These are phyloP conservation scores for Monochamus saltuarius DNA, from an alignment of 1,140 invertebrate genomes.

Conservation along the genomic window DNA sequence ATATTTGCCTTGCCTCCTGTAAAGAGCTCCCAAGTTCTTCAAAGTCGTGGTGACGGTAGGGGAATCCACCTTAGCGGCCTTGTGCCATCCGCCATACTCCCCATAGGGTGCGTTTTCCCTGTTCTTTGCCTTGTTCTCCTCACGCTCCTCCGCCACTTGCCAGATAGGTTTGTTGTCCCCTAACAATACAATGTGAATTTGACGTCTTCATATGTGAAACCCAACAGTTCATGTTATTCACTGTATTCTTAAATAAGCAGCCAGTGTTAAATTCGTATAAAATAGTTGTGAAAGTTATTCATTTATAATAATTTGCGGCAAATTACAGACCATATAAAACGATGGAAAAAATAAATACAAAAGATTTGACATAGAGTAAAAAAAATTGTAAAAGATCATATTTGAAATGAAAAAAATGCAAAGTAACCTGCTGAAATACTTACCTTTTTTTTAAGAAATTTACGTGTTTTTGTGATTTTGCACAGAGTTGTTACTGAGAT, in stretches of 20 bases:
- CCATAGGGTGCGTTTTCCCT: slow-evolving; percentile 89
- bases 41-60: slow-evolving; percentile 96
- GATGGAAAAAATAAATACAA: slow-evolving; percentile 3
- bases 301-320: background rate
- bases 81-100: slow-evolving; percentile 97
- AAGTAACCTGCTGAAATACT: too few relatives aligned
- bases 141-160: slow-evolving; percentile 98
- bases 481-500: too few relatives aligned
- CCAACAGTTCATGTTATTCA: too few relatives aligned
- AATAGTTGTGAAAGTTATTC: too few relatives aligned
- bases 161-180: slow-evolving; percentile 99
- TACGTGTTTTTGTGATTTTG: too few relatives aligned
- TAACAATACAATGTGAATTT: slow-evolving; percentile 44
- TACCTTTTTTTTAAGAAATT: too few relatives aligned
- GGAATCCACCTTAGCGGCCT: slow-evolving; percentile 97
- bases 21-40: slow-evolving; percentile 96
- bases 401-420: too few relatives aligned
- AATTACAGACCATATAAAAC: background rate
- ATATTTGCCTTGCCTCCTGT: slow-evolving; percentile 96
- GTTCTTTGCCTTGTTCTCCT: slow-evolving; percentile 91
- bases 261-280: too few relatives aligned
- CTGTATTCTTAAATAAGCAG: too few relatives aligned
- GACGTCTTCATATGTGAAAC: background rate
- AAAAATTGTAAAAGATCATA: too few relatives aligned
- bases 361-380: too few relatives aligned